Base-by-base conservation (phyloP, 2,797 vertebrate genomes). In the Neoniphon sammara region DNA sequence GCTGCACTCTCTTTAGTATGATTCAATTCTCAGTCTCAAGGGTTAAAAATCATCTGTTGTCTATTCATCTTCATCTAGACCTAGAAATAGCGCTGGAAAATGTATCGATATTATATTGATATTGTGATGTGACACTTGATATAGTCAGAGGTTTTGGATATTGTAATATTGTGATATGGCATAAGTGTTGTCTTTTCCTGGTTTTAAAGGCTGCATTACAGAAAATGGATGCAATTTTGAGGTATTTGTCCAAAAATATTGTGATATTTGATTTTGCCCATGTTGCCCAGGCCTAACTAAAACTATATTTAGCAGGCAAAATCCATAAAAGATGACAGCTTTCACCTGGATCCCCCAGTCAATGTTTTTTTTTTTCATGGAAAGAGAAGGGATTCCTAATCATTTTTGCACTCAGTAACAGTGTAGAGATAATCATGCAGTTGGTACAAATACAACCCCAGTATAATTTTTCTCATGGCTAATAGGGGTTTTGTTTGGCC, bases 301-400 rank as follows among this genome's bases (percentile, higher is more conserved):
- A 84, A 31, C 66, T 64, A 54, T 69, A 82, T 81, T 49, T 81
- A 86, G 87, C 73, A 80, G 52, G 47, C 7, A 1, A 31, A 65
- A 87, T 89, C 80, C 78, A 87, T 87, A 50, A 58, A 56, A 83
- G 63, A 87, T 81, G 53, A 77, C 42, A 34, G 65, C 66, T 70
- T 74, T 79, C 65, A 44, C 67, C 46, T 49, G 46, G 46, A 49
- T 18, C 7, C 46, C 31, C 74, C 36, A 68, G 53, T 75, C 61
- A 55, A 36, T n/a, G n/a, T n/a, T n/a, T n/a, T n/a, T n/a, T 69
- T 52, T 42, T 80, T 83, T 77, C 42, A 78, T 53, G 46, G 59
- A 39, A 66, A 73, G 66, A 79, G 71, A 66, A 64, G 60, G 64
- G 2, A 36, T 78, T 73, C 62, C 23, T 70, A 57, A 74, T 80